These are phyloP conservation scores for Catostylus mosaicus DNA, from an alignment of 30 jellyfish, hydroid and myxozoan genomes.

Conservation along the genomic window DNA sequence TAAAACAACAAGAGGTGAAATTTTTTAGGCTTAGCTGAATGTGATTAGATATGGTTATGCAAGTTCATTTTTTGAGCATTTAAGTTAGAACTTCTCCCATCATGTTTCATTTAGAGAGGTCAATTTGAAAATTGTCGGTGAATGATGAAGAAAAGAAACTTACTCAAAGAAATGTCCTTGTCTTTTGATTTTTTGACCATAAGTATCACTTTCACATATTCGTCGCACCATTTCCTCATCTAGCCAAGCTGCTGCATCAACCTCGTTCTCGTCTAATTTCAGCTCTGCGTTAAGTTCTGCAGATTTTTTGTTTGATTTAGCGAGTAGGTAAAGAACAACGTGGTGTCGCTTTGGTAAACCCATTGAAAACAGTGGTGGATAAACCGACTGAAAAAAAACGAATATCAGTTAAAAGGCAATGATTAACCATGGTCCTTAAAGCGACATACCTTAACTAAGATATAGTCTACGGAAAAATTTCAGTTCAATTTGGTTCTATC, in stretches of 20 bases:
- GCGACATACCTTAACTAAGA: too few relatives aligned
- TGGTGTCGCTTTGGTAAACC: constrained; percentile 77
- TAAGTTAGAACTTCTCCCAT: too few relatives aligned
- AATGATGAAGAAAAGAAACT: neutral
- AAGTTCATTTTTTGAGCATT: too few relatives aligned
- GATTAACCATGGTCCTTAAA: neutral
- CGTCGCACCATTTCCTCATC: constrained; percentile 41
- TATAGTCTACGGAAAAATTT: too few relatives aligned
- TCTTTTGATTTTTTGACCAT: constrained; percentile 58
- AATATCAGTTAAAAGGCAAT: neutral
- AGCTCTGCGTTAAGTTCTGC: constrained; percentile 50
- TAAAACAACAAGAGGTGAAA: neutral
- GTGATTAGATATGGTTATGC: too few relatives aligned
- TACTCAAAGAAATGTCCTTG: constrained; percentile 62
- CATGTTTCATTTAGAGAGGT: too few relatives aligned
- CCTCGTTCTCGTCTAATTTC: constrained; percentile 62
- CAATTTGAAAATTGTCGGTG: too few relatives aligned
- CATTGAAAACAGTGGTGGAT: constrained; percentile 71
- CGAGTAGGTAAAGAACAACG: constrained; percentile 63
- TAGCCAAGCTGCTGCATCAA: constrained; percentile 87
- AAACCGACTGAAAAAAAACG: constrained; percentile 62
- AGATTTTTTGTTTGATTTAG: constrained; percentile 21
- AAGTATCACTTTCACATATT: constrained; percentile 56
- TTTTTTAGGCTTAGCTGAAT: too few relatives aligned
- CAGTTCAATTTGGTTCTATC: too few relatives aligned